phyloP scores from a whole-genome alignment of 2,888 invertebrate species.

The Glomeris marginata region DNA sequence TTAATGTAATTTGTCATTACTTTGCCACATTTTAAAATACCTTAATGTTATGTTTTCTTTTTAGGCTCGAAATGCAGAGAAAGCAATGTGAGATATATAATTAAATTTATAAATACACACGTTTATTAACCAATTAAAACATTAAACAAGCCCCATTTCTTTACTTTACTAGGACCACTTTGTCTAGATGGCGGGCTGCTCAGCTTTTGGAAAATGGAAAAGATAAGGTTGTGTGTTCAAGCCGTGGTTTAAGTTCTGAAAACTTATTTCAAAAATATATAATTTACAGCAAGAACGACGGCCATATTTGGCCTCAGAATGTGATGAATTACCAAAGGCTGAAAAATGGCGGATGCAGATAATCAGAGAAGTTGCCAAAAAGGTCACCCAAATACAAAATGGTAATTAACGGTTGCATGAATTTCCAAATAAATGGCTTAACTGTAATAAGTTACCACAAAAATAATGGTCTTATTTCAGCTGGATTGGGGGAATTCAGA shows the following conservation, averaged over 20 bases:
- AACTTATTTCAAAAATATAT: no score
- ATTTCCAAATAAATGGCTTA: neutral
- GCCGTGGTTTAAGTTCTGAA: no score
- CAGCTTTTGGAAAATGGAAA: slow-evolving; percentile 60
- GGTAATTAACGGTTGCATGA: slow-evolving; percentile 36
- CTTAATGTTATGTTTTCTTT: slow-evolving; percentile 11
- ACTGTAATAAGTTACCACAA: neutral
- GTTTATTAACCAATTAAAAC: neutral
- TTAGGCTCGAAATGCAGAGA: slow-evolving; percentile 92
- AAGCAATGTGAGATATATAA: slow-evolving; percentile 69
- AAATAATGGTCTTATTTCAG: slow-evolving; percentile 31
- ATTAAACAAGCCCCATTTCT: neutral
- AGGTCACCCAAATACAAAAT: slow-evolving; percentile 98
- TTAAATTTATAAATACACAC: slow-evolving; percentile 3
- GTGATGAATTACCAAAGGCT: slow-evolving; percentile 75
- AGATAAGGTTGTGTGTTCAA: no score
- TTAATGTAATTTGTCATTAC: no score
- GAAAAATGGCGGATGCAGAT: slow-evolving; percentile 96
- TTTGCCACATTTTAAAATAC: neutral
- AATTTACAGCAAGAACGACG: slow-evolving; percentile 55
- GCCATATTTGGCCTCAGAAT: slow-evolving; percentile 90
- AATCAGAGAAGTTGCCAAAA: slow-evolving; percentile 91
- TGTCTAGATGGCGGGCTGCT: slow-evolving; percentile 96
- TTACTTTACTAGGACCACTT: slow-evolving; percentile 72
- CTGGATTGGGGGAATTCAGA: slow-evolving; percentile 97